phyloP scores from a whole-genome alignment of 2,797 vertebrate species.

The Poeciliopsis gracilis region DNA sequence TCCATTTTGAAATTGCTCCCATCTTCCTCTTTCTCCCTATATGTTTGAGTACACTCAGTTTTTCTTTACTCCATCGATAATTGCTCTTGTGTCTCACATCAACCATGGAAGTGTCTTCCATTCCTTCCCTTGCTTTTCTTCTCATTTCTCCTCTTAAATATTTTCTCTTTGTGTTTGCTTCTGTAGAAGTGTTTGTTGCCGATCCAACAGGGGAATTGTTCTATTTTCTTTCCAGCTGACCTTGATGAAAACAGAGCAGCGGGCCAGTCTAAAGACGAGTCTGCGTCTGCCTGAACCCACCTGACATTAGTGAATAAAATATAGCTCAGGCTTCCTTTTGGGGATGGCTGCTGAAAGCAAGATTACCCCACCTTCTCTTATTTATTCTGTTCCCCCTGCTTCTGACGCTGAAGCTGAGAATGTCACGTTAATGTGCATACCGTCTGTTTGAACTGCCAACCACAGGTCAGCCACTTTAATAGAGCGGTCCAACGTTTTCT shows the following conservation, averaged over 20 bases:
- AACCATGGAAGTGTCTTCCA: constrained; percentile 1
- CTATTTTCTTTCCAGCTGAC: constrained; percentile 67
- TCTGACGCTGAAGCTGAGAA: constrained; percentile 61
- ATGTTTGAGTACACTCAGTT: neutral
- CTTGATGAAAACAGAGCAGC: constrained; percentile 64
- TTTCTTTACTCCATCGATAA: neutral
- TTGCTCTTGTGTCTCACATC: neutral
- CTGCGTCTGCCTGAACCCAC: constrained; percentile 67
- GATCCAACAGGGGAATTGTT: constrained; percentile 48
- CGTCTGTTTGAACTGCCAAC: constrained; percentile 76
- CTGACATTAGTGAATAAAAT: constrained; percentile 82
- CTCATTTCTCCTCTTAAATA: constrained; percentile 44
- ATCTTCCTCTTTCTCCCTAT: neutral
- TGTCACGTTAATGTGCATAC: constrained; percentile 78
- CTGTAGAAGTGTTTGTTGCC: constrained; percentile 48
- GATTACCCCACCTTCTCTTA: constrained; percentile 71
- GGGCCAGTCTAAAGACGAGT: constrained; percentile 54
- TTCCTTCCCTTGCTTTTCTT: constrained; percentile 1
- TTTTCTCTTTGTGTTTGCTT: constrained; percentile 31
- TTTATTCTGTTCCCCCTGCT: constrained; percentile 76
- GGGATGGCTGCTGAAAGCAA: constrained; percentile 72
- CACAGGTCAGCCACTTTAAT: constrained; percentile 82
- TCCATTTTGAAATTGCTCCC: constrained; percentile 8
- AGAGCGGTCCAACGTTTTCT: constrained; percentile 80
- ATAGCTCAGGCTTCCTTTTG: constrained; percentile 69